Base-by-base conservation (phyloP, 23 tunicate genomes). In the Botrylloides violaceus region DNA sequence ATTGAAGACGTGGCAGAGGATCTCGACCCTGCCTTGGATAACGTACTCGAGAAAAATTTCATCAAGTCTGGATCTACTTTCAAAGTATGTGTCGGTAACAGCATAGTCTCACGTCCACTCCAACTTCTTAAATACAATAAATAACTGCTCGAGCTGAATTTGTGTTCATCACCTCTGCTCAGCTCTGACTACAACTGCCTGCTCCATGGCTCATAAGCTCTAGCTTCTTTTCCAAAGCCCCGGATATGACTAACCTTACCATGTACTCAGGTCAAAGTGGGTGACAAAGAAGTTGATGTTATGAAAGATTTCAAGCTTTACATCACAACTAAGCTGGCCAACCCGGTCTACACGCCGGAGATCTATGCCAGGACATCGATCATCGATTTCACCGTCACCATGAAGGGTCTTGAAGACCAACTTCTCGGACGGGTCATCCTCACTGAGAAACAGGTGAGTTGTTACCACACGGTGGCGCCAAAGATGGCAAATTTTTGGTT, bases 241-340 rank as follows among this genome's bases (percentile, higher is more conserved):
- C n/a, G n/a, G n/a, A n/a, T n/a, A n/a, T n/a, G n/a, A n/a, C n/a
- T n/a, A n/a, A n/a, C n/a, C n/a, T n/a, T n/a, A n/a, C n/a, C n/a
- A n/a, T n/a, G n/a, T n/a, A n/a, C n/a, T n/a, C 75, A 95, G 99
- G 96, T 87, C 61, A 95, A 95, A 95, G 99, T 95, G 23, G 99
- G 99, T 3, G 99, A 95, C 83, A 95, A 95, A 79, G 99, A 95
- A 66, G 95, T 90, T 35, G 99, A 95, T 36, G 99, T 95, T 12
- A 90, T 87, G 90, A 84, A 83, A 35, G 88, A 91, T 43, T 95
- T 95, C 83, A 76, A 76, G 34, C 78, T 95, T 22, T 95, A 87
- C 89, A 83, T 95, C 70, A 95, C 99, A 38, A 95, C 99, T 33
- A 95, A 95, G 75, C 91, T 95, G n/a, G 99, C 99, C 76, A 95